Evolutionary conservation across 2,888 invertebrate genomes (phyloP).

Genomic region (Eupelmus urozonus): DNA sequence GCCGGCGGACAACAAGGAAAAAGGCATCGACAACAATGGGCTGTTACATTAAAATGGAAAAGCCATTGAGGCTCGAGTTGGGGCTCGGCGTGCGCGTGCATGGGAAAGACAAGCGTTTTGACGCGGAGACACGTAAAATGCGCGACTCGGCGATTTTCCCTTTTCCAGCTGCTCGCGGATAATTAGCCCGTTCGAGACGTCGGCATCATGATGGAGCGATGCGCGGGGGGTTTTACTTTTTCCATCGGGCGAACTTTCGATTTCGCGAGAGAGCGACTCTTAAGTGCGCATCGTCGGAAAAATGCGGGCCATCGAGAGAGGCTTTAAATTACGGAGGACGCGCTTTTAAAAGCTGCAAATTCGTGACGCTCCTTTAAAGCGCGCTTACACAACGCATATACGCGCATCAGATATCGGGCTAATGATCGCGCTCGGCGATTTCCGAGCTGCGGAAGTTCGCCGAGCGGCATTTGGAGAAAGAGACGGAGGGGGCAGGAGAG

Average conservation of each 20-base stretch:
- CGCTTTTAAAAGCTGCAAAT: no score
- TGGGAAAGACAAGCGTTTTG: conserved; percentile 38
- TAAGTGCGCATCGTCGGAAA: no score
- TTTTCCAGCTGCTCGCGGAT: neutral
- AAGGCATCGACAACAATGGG: conserved; percentile 41
- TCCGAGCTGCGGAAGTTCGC: conserved; percentile 6
- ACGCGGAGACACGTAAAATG: neutral
- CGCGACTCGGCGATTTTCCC: neutral
- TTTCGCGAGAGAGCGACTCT: no score
- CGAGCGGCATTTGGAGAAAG: neutral
- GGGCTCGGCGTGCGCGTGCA: neutral
- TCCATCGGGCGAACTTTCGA: no score
- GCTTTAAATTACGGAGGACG: no score
- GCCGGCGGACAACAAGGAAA: conserved; percentile 11
- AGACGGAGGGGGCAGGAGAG: neutral
- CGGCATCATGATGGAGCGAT: no score
- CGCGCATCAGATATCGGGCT: neutral
- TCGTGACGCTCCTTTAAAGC: no score
- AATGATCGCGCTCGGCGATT: neutral
- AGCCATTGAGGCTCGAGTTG: conserved; percentile 27
- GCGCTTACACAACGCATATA: no score
- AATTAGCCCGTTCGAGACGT: neutral
- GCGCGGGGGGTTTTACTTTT: no score
- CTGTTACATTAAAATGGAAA: conserved; percentile 56
- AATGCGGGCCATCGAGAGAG: no score